Base-by-base conservation (phyloP, 2,113 vertebrate genomes). In the Misgurnus mizolepis region DNA sequence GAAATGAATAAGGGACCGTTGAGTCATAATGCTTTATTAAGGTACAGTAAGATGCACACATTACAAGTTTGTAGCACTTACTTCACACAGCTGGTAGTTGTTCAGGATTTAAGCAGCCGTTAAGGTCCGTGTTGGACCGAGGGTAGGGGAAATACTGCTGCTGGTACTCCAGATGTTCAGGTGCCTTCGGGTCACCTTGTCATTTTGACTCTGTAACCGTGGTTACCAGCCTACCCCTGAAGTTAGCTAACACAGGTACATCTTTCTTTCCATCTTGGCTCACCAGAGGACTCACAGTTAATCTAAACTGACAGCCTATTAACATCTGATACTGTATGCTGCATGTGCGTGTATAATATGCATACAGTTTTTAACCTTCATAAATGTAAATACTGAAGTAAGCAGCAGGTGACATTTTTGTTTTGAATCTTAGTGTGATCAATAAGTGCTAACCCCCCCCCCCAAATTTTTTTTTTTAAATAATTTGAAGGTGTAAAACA, bases 91-190 rank as follows among this genome's bases (percentile, higher is more conserved):
- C 45, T 49, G 74, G 68, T 85, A 62, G 74, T 65, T 43, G 67
- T 78, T 78, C 56, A 66, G 80, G 68, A 50, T 67, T 43, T 67
- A 17, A 72, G 27, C 67, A 80, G 60, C 67, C 78, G 80, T 56
- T 22, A 34, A 45, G 61, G 2, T 77, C 40, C 39, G 7, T 67
- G 3, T 27, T 55, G 78, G 40, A 73, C 56, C 34, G 72, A 43
- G 6, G 34, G n/a, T 74, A 47, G 11, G 10, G 11, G 34, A 79
- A 64, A 58, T 55, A 47, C 12, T 65, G 78, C 18, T 27, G 11
- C 6, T 64, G 34, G 53, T 58, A 53, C 68, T 34, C 55, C 62
- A 43, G 64, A 72, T 74, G 27, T 66, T 76, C 76, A 81, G 47
- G 43, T 79, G 65, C 40, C 65, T 22, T 43, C 15, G 9, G 58